phyloP scores from a whole-genome alignment of 2,888 invertebrate species.

The Leptinotarsa tumamoca region DNA sequence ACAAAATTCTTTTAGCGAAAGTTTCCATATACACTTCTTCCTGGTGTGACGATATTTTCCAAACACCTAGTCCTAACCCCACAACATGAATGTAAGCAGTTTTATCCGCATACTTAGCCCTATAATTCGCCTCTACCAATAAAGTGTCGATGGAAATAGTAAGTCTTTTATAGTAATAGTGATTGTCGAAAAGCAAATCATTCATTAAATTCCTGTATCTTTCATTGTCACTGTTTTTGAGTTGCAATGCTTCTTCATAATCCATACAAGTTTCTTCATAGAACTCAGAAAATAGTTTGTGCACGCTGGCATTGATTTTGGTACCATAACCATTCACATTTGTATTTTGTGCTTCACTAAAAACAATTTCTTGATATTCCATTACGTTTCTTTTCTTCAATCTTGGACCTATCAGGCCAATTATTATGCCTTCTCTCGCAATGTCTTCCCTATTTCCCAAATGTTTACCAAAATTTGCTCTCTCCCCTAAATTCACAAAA shows the following conservation, averaged over 20 bases:
- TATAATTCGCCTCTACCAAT: conserved; percentile 72
- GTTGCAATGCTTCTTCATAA: conserved; percentile 38
- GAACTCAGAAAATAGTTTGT: conserved; percentile 54
- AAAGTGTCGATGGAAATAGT: conserved; percentile 73
- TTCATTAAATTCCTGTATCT: conserved; percentile 44
- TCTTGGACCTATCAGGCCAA: conserved; percentile 69
- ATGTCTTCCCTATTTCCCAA: conserved; percentile 65
- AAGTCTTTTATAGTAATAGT: conserved; percentile 68
- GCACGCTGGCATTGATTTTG: conserved; percentile 43
- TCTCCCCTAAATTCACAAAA: conserved; percentile 71
- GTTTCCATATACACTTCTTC: conserved; percentile 74
- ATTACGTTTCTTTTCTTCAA: conserved; percentile 69
- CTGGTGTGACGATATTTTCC: conserved; percentile 75
- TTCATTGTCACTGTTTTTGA: conserved; percentile 15
- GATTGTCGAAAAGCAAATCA: conserved; percentile 57
- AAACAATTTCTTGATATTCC: conserved; percentile 74
- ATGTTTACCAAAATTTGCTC: conserved; percentile 68
- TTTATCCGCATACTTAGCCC: conserved; percentile 68
- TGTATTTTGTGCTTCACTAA: conserved; percentile 65
- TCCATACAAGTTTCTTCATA: conserved; percentile 48
- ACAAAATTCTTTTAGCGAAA: conserved; percentile 71
- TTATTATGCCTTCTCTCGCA: conserved; percentile 66
- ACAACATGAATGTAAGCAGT: conserved; percentile 76
- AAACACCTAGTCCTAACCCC: conserved; percentile 78
- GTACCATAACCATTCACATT: conserved; percentile 67